Base-by-base conservation (phyloP, 2,113 vertebrate genomes). In the Tinamus guttatus region DNA sequence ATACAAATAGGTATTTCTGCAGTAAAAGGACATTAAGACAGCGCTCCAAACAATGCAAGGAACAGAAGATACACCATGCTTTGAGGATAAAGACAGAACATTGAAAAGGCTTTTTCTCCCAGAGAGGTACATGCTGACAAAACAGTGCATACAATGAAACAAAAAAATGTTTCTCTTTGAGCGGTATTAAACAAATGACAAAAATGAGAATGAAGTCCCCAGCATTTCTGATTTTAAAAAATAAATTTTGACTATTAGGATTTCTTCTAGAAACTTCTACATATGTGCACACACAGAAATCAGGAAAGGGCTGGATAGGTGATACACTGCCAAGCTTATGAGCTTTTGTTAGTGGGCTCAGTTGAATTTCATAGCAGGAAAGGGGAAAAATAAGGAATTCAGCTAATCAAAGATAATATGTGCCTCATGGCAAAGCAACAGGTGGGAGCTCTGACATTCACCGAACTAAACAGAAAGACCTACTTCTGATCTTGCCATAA, bases 121-220 rank as follows among this genome's bases (percentile, higher is more conserved):
- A 97, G 96, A 94, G 92, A 97, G 96, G 96, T 97, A 98, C 99
- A 98, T 98, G 98, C 98, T 95, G 97, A 98, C 98, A 98, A 97
- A 97, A 98, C 96, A 95, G 96, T 96, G 97, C 97, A 97, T 97
- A 98, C 96, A 98, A 97, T 91, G 95, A 95, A 95, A 98, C 85
- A 97, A 96, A 97, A 49, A 97, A 87, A 97, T 90, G 94, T 93
- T 92, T 94, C 93, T 95, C 93, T 96, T 94, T 81, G 45, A 90
- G 91, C 95, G 51, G 95, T 93, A 95, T 93, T 98, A 95, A 98
- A 98, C 98, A 98, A 98, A 99, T 97, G 98, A 98, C 98, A 98
- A 98, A 95, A 97, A 98, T 98, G 98, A 98, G 98, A 98, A 98
- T 98, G 98, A 98, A 97, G 94, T 97, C 91, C 97, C 97, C 98